Evolutionary conservation across 2,888 invertebrate genomes (phyloP), one percentile per base, ranked within the genome.

Genomic region (Athalia rosae): DNA sequence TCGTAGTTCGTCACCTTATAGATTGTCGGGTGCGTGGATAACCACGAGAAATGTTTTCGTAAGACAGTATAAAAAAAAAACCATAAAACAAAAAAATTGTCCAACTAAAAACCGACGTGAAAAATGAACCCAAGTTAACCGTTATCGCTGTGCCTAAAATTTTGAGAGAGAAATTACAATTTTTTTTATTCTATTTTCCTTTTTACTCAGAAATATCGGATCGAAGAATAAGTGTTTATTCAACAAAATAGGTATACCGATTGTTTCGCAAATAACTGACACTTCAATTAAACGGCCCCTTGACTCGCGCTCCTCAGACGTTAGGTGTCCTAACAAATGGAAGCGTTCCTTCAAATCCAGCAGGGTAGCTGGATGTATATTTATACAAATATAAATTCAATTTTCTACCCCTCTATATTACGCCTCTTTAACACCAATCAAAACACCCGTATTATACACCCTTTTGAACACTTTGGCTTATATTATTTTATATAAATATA

Each of bases 221-320:
- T 15, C 43, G n/a, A 74, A 74, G 28, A 28, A 28, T 28, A 28
- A 28, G 74, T 74, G 74, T 74, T 74, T 74, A 61, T 61, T 61
- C 13, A 61, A 74, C 74, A 48, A 61, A 74, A 61, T 61, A 28
- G 28, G 28, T 28, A 28, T 28, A 62, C 61, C 74, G 74, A 74
- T 74, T 74, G 74, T 74, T 74, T 74, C 73, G 58, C 59, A 74
- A 74, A 74, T 74, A 74, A 74, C 61, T 74, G 74, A 74, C 74
- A 62, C 74, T 74, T 74, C 74, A 74, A 74, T 74, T 74, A 74
- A 74, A 74, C 47, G 47, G 48, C 61, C 48, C 62, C 28, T 58
- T 4, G 45, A 5, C 66, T 13, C n/a, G 15, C 13, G 13, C 67
- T 41, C 15, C 45, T n/a, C 2, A 6, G 3, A 15, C 61, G 6